A percentile compares a stretch with the other conserved stretches of the same genome.
These are phyloP conservation scores for Acanthis flammea DNA, from an alignment of 2,797 vertebrate species.

Conservation along the genomic window DNA sequence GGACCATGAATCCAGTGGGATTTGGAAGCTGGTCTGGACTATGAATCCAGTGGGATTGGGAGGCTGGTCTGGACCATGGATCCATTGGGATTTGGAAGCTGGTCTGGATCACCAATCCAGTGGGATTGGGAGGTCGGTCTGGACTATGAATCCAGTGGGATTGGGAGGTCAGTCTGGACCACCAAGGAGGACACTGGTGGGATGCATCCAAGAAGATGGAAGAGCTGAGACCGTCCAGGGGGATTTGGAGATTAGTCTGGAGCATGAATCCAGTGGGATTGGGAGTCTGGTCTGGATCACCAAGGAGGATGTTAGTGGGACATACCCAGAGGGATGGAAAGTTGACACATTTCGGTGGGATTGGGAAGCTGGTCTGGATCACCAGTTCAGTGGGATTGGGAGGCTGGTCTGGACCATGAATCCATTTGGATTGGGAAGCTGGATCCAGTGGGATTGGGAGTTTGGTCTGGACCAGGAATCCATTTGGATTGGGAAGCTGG, in stretches of 20 bases:
- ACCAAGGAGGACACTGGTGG: background rate
- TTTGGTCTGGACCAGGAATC: accelerated
- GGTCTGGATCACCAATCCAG: accelerated
- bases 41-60: accelerated
- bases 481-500: background rate
- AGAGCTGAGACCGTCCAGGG: background rate
- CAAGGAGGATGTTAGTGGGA: too few relatives aligned
- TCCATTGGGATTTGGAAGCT: accelerated
- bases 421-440: background rate
- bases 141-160: background rate
- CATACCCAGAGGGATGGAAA: too few relatives aligned
- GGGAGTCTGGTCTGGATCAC: accelerated
- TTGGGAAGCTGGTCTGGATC: background rate
- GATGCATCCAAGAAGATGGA: background rate
- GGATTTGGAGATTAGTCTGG: accelerated
- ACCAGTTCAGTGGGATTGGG: background rate
- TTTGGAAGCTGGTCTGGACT: accelerated
- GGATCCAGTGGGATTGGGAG: background rate
- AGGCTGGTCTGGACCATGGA: accelerated
- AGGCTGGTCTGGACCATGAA: accelerated
- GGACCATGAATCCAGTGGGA: too few relatives aligned
- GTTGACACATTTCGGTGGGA: background rate
- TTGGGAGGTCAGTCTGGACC: accelerated
- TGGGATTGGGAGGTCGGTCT: accelerated
- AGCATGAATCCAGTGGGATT: accelerated